These are phyloP conservation scores for Carcharodon carcharias DNA, from an alignment of 2,797 vertebrate genomes.

Conservation along the genomic window DNA sequence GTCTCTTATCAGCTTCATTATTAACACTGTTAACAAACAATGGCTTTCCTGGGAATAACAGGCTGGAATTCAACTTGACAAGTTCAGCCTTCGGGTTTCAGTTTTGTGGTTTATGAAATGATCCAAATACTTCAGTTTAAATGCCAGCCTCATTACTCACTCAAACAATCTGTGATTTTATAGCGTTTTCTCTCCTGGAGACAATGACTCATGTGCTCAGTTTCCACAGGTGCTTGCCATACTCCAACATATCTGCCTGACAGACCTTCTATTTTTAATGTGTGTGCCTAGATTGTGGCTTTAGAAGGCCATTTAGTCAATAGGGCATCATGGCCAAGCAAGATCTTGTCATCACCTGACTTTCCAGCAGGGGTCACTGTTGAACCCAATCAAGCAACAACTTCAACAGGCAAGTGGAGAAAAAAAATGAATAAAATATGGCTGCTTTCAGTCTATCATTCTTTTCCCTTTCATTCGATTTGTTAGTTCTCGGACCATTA, in stretches of 20 bases:
- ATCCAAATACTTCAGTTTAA: not conserved
- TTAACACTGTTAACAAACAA: not conserved
- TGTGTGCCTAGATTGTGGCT: not conserved
- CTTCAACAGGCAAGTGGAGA: not conserved
- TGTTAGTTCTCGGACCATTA: not conserved
- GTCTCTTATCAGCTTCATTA: not conserved
- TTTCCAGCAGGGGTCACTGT: conserved; percentile 13
- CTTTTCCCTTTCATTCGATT: not conserved
- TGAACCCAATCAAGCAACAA: not conserved
- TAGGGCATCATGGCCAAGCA: not conserved
- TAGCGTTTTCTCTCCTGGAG: not conserved
- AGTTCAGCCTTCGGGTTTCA: not conserved
- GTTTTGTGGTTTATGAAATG: not conserved
- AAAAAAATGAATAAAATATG: not conserved
- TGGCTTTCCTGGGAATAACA: not conserved
- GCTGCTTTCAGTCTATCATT: not conserved
- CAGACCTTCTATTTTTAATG: not conserved
- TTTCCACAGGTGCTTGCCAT: not conserved
- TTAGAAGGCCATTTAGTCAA: not conserved
- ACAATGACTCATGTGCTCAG: not conserved
- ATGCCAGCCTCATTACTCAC: not conserved
- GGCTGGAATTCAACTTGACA: not conserved
- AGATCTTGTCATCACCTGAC: not conserved
- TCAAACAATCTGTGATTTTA: conserved; percentile 10
- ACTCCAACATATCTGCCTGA: not conserved